Percentiles rank a stretch among this genome's conserved stretches.
phyloP scores from a whole-genome alignment of 1,140 invertebrate genomes.

The Brachionus plicatilis region DNA sequence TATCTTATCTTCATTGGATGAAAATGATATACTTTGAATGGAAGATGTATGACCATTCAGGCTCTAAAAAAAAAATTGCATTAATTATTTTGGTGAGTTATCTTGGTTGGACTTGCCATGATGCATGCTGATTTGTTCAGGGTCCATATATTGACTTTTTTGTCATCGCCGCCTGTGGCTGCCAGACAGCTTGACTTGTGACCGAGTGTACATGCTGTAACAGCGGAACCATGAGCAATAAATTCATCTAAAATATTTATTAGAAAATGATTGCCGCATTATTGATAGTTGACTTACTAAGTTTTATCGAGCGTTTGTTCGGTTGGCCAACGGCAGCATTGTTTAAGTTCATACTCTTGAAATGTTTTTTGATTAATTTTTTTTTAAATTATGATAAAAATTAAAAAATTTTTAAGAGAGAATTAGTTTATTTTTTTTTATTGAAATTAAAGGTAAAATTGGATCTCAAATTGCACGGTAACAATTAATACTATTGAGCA shows the following conservation, averaged over 20 bases:
- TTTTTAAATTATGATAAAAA: slow-evolving; percentile 8
- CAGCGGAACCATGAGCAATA: slow-evolving; percentile 76
- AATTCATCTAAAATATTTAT: slow-evolving; percentile 70
- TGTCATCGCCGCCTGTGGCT: slow-evolving; percentile 91
- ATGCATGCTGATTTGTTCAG: slow-evolving; percentile 89
- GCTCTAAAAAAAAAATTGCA: slow-evolving; percentile 63
- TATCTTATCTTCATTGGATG: slow-evolving; percentile 85
- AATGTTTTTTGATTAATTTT: background rate
- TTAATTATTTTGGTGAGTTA: background rate
- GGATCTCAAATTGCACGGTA: background rate
- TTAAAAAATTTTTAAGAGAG: background rate
- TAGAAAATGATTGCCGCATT: slow-evolving; percentile 49
- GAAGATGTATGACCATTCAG: slow-evolving; percentile 82
- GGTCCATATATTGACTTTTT: slow-evolving; percentile 94
- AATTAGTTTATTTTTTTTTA: background rate
- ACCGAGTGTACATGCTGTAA: slow-evolving; percentile 81
- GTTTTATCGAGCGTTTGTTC: slow-evolving; percentile 5
- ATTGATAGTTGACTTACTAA: background rate
- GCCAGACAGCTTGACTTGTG: slow-evolving; percentile 83
- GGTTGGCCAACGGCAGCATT: slow-evolving; percentile 11
- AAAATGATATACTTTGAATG: slow-evolving; percentile 88
- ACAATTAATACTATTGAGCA: background rate
- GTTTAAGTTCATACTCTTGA: slow-evolving; percentile 14
- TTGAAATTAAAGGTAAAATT: background rate
- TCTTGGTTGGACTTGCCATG: slow-evolving; percentile 65